phyloP scores from a whole-genome alignment of 2,888 invertebrate species.

The Aleiodes leptofemur region DNA sequence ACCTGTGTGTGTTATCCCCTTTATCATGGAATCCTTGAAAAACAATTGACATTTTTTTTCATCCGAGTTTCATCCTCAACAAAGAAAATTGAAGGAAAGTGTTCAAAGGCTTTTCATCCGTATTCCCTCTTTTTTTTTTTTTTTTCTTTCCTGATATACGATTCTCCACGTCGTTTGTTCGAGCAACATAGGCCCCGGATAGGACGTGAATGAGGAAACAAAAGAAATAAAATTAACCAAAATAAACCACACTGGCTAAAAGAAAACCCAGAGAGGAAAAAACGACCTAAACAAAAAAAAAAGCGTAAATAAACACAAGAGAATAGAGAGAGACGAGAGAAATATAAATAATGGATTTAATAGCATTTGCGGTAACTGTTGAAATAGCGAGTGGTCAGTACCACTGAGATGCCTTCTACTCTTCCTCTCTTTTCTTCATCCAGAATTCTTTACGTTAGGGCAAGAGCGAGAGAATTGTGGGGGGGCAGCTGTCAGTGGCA shows the following conservation, averaged over 20 bases:
- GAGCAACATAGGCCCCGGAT: conserved; percentile 36
- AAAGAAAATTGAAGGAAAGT: no score
- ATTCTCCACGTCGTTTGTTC: conserved; percentile 51
- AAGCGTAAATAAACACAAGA: background rate
- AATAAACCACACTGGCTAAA: conserved; percentile 14
- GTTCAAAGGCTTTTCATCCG: no score
- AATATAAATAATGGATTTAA: background rate
- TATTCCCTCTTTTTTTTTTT: conserved; percentile 18
- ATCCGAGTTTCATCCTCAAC: no score
- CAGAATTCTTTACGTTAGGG: conserved; percentile 52
- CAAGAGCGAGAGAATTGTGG: conserved; percentile 51
- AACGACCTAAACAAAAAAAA: background rate
- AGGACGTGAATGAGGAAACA: conserved; percentile 10
- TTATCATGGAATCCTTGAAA: no score
- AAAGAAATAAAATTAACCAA: background rate
- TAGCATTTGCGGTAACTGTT: background rate
- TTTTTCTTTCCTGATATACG: conserved; percentile 46
- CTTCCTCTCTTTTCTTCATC: no score
- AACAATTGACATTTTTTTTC: no score
- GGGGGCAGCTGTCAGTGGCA: conserved; percentile 64
- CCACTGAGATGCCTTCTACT: background rate
- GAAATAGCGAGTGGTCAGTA: conserved; percentile 19
- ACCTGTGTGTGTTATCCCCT: no score
- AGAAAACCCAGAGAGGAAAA: conserved; percentile 16
- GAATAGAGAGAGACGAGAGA: background rate